Conservation (phyloP, 1,140 invertebrate species). For the Drosophila malerkotliana region DNA sequence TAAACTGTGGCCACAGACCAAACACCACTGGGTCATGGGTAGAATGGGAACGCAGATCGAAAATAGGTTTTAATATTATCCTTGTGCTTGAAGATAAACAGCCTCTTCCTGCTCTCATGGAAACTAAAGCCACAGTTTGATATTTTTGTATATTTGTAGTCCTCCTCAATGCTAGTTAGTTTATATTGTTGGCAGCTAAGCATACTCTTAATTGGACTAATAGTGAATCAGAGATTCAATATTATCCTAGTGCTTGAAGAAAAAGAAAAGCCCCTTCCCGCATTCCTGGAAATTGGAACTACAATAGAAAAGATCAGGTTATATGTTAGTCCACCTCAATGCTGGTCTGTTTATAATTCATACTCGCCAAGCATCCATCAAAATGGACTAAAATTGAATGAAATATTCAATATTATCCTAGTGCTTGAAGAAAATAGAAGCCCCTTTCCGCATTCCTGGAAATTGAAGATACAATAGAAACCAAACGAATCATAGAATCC, state of each 20-base stretch:
- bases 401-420: slow-evolving; percentile 1
- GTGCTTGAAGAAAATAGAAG: neutral
- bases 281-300: slow-evolving; percentile 44
- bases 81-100: slow-evolving; percentile 61
- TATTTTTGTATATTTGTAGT: slow-evolving; percentile 11
- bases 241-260: slow-evolving; percentile 68
- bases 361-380: neutral
- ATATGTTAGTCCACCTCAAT: neutral
- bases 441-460: neutral
- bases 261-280: slow-evolving; percentile 17
- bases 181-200: slow-evolving; percentile 8
- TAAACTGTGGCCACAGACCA: slow-evolving; percentile 70
- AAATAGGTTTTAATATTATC: slow-evolving; percentile 69
- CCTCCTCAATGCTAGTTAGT: slow-evolving; percentile 51
- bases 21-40: slow-evolving; percentile 60
- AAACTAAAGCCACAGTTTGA: slow-evolving; percentile 63
- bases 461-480: neutral
- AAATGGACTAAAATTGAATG: neutral
- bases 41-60: slow-evolving; percentile 78
- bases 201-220: slow-evolving; percentile 48
- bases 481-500: neutral
- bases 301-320: neutral
- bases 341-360: neutral
- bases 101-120: slow-evolving; percentile 71
- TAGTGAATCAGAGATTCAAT: slow-evolving; percentile 49